Evolutionary conservation across 2,888 invertebrate species (phyloP).

Genomic region (Ferdinandea cuprea): DNA sequence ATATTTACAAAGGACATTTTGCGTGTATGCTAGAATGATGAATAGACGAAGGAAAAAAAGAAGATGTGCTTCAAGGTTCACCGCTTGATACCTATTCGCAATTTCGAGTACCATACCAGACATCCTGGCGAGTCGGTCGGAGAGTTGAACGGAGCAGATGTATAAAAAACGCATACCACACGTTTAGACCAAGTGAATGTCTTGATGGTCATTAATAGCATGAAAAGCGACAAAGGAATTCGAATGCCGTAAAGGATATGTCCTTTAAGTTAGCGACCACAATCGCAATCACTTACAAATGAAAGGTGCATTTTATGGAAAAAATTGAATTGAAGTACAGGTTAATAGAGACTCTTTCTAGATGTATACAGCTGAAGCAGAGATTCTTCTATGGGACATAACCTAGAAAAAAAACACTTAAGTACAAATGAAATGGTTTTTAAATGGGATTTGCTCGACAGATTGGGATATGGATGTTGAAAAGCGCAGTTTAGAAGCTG

Average conservation of each 20-base stretch:
- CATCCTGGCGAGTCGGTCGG: slow-evolving; percentile 58
- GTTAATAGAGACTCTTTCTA: background rate
- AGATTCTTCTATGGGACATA: slow-evolving; percentile 12
- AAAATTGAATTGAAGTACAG: background rate
- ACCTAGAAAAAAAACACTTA: slow-evolving; percentile 48
- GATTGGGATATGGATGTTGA: too few species aligned
- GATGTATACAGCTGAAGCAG: slow-evolving; percentile 53
- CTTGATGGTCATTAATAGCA: slow-evolving; percentile 67
- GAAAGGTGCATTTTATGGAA: background rate
- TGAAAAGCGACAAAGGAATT: slow-evolving; percentile 58
- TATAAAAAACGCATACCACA: slow-evolving; percentile 28
- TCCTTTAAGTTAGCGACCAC: slow-evolving; percentile 41
- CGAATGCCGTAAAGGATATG: slow-evolving; percentile 53
- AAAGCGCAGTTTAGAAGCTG: too few species aligned
- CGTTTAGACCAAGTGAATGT: slow-evolving; percentile 27
- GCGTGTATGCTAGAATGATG: background rate
- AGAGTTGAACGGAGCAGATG: slow-evolving; percentile 61
- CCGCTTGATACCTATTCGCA: slow-evolving; percentile 62
- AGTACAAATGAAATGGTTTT: slow-evolving; percentile 51
- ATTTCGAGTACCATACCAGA: slow-evolving; percentile 65
- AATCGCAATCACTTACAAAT: slow-evolving; percentile 19
- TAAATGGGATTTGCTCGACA: slow-evolving; percentile 43
- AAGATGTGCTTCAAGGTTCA: slow-evolving; percentile 59
- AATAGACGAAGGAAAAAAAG: background rate
- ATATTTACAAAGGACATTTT: slow-evolving; percentile 52